Percentiles rank a stretch among this genome's conserved stretches.
These are phyloP conservation scores for Drosophila ironensis DNA, from an alignment of 1,140 invertebrate genomes.

Conservation along the genomic window DNA sequence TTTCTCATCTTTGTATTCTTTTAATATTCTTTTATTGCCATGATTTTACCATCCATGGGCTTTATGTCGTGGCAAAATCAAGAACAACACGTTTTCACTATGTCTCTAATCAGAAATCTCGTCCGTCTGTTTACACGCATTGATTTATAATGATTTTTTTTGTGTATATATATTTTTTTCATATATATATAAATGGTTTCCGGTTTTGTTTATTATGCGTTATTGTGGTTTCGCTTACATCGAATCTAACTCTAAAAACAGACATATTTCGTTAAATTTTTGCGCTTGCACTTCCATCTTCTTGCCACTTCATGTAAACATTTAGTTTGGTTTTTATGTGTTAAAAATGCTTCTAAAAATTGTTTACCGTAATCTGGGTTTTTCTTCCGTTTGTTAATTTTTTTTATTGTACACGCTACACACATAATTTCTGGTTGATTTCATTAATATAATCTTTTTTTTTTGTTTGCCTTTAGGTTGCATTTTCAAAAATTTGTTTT, in stretches of 20 bases:
- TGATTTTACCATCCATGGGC: background rate
- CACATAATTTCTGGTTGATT: slow-evolving; percentile 43
- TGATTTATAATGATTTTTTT: slow-evolving; percentile 40
- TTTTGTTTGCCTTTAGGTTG: slow-evolving; percentile 46
- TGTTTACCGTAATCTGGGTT: slow-evolving; percentile 60
- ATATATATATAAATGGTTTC: slow-evolving; percentile 12
- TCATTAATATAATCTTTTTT: slow-evolving; percentile 14
- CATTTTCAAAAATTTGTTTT: slow-evolving; percentile 57
- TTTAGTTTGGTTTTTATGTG: slow-evolving; percentile 53
- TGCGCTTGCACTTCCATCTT: slow-evolving; percentile 18
- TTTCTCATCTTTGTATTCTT: background rate
- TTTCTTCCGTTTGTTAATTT: slow-evolving; percentile 32
- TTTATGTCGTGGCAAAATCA: background rate
- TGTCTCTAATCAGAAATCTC: slow-evolving; percentile 22
- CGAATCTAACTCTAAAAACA: slow-evolving; percentile 74
- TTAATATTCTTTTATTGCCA: background rate
- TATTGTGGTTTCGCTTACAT: slow-evolving; percentile 57
- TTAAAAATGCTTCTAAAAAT: slow-evolving; percentile 80
- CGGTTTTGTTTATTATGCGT: slow-evolving; percentile 15
- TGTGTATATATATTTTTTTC: slow-evolving; percentile 18
- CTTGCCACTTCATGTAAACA: slow-evolving; percentile 44
- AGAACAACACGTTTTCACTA: slow-evolving; percentile 1
- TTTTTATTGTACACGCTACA: slow-evolving; percentile 73
- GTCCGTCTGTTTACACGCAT: slow-evolving; percentile 22
- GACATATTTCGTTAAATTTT: slow-evolving; percentile 66